Evolutionary conservation across 2,113 vertebrate genomes (phyloP).

Genomic region (Aptenodytes patagonicus): DNA sequence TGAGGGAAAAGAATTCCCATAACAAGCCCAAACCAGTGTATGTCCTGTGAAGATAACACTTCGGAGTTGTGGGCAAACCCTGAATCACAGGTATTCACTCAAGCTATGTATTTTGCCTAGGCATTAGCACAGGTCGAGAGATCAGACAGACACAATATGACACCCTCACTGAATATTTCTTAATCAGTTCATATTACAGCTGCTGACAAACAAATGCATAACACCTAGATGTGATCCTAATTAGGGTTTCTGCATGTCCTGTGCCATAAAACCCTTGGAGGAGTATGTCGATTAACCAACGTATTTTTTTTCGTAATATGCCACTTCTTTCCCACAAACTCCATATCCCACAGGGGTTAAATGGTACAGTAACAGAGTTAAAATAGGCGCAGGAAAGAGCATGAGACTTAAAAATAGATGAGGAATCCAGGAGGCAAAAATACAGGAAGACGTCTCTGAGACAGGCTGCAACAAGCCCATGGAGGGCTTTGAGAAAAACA

Average conservation of each 20-base stretch:
- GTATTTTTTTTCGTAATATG: background rate
- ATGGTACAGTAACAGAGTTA: background rate
- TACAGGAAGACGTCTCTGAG: background rate
- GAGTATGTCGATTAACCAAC: background rate
- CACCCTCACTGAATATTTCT: background rate
- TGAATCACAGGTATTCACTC: background rate
- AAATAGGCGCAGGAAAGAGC: slow-evolving; percentile 18
- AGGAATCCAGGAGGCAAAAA: slow-evolving; percentile 40
- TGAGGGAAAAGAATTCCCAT: background rate
- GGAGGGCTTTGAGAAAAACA: background rate
- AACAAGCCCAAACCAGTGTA: background rate
- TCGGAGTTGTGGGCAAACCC: background rate
- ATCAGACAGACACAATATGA: background rate
- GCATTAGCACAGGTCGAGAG: background rate
- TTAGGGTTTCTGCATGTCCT: background rate
- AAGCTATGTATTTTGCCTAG: background rate
- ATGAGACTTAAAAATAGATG: slow-evolving; percentile 43
- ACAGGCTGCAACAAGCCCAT: background rate
- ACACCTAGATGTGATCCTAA: background rate
- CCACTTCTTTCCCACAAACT: slow-evolving; percentile 20
- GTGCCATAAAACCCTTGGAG: background rate
- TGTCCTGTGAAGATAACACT: background rate
- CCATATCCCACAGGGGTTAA: slow-evolving; percentile 44
- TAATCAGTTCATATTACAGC: background rate
- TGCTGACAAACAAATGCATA: slow-evolving; percentile 3